Percentiles rank a stretch among this genome's conserved stretches.
Conservation (phyloP, 1,140 invertebrate species). For the Penaeus indicus region DNA sequence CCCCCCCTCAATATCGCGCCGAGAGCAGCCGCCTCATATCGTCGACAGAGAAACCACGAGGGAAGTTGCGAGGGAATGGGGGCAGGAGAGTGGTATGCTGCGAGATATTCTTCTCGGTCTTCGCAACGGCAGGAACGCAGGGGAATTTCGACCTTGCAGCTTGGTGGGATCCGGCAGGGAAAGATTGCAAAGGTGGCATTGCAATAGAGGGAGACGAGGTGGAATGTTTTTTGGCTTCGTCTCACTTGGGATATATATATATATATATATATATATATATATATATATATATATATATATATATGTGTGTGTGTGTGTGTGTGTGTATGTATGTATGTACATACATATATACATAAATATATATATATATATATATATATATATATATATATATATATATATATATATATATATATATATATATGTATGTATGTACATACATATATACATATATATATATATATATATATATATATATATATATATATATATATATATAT, state of each 20-base stretch:
- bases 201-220: no score
- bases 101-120: no score
- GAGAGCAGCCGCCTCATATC: no score
- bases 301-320: constrained; percentile 2
- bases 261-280: constrained; percentile 30
- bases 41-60: no score
- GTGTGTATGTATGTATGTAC: neutral
- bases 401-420: neutral
- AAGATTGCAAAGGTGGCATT: no score
- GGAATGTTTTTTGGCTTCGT: neutral
- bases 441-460: neutral
- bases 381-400: constrained; percentile 21
- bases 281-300: constrained; percentile 9
- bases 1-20: no score
- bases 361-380: constrained; percentile 16
- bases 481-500: neutral
- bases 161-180: no score
- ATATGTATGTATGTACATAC: neutral
- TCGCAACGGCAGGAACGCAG: no score
- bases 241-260: neutral
- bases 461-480: neutral
- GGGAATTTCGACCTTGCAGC: no score
- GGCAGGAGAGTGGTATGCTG: no score
- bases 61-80: no score
- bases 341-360: neutral